Base-by-base conservation (phyloP, 1,140 invertebrate species). In the Pseudomyrmex cubaensis region DNA sequence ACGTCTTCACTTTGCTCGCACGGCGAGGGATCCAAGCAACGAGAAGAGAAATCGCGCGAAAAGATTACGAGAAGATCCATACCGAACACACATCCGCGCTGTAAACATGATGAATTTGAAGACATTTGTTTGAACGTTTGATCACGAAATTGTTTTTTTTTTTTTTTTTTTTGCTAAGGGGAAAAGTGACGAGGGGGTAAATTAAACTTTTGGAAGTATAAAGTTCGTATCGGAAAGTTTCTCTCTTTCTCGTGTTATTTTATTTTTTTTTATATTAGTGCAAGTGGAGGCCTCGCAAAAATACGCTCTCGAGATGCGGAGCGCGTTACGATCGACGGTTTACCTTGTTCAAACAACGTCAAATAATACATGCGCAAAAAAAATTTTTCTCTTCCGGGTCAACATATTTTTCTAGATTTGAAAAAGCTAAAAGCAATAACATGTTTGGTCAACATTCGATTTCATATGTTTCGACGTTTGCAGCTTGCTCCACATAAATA, bases 371-470 rank as follows among this genome's bases (percentile, higher is more conserved):
- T 25, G 48, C 56, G 22, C 22, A 54, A 35, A 76, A 48, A 57
- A 66, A 63, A 25, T 22, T 72, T 13, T 35, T 52, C 50, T 52
- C 50, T 35, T 35, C 35, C 13, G 17, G 44, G 54, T 80, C 54
- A 80, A 80, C 56, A 59, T 80, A 80, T 78, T 70, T 80, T 80
- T 80, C 54, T 4, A 80, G 56, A 80, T 59, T 80, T 72, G 20
- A 8, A 59, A 80, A 12, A 72, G 54, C 56, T 59, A 50, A 80
- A 80, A 80, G 76, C 76, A 80, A 72, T 72, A 80, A 80, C 76
- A 80, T 48, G 66, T 80, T 80, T 72, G 66, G 35, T 70, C 66
- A 80, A 80, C 66, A 80, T 57, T 12, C 12, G 12, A 72, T 72
- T 80, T 80, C 22, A 70, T 48, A 56, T 59, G 59, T 17, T 48